Base-by-base conservation (phyloP, 2,888 invertebrate genomes). In the Drosophila picticornis region DNA sequence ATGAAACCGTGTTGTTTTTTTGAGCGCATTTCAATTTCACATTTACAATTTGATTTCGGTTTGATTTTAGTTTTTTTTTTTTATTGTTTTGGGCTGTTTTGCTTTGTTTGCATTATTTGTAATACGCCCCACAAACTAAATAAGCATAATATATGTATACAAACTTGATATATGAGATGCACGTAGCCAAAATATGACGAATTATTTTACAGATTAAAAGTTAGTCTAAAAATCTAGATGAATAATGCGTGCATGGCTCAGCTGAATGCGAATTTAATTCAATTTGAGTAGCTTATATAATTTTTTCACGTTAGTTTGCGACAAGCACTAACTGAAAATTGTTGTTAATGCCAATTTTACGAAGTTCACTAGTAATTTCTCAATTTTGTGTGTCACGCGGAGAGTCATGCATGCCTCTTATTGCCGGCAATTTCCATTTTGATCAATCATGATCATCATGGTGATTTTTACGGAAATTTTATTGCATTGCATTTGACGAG, bases 401-500 rank as follows among this genome's bases (percentile, higher is more conserved):
- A 61, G 36, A 25, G 25, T 25, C 16, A 25, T 27, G 46, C 58
- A 51, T 32, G 43, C 48, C 57, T 59, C 62, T 65, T 68, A 68
- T 62, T 65, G 55, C 64, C 34, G 61, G 43, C 71, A 59, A 73
- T 82, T 81, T 76, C 58, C 64, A 83, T 75, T 46, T 75, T 67
- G 67, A 81, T 81, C 78, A 88, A 86, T 84, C 84, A 63, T 38
- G 46, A 46, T 46, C 46, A 25, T 46, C 4, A 60, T 66, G 61
- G 75, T 85, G 61, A 43, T 57, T 50, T 73, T 80, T 78, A 58
- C 57, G 58, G 46, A 55, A 53, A 66, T 71, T 81, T 83, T 58
- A 83, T 78, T 83, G 76, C 73, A 61, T 75, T 73, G 66, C 71
- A 66, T 66, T 80, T 83, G 70, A 72, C 62, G 74, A 71, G 73